A percentile compares a stretch with the other conserved stretches of the same genome.
Evolutionary conservation across 2,113 vertebrate genomes (phyloP).

Genomic region (Rissa tridactyla): DNA sequence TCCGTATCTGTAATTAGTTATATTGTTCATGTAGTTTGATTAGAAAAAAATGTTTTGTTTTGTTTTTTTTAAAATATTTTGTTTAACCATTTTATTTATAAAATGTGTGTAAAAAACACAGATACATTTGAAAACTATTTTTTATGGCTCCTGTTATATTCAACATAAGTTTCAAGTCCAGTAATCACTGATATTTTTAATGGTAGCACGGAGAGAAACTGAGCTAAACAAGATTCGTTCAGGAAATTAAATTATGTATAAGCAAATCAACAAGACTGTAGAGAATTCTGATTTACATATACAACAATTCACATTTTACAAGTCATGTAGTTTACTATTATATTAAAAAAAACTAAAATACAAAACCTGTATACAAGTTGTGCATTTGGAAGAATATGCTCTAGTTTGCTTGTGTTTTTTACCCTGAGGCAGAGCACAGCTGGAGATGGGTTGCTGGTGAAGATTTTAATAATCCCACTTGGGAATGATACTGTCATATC

Average conservation of each 20-base stretch:
- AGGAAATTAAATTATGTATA: background rate
- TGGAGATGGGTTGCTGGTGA: constrained; percentile 88
- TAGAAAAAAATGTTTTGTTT: too few species aligned
- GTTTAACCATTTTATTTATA: background rate
- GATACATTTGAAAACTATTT: background rate
- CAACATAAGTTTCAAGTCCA: background rate
- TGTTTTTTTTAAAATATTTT: too few species aligned
- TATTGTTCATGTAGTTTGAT: too few species aligned
- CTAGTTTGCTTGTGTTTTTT: constrained; percentile 86
- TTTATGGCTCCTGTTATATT: background rate
- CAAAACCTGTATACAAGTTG: constrained; percentile 89
- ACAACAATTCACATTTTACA: background rate
- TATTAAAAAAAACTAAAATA: background rate
- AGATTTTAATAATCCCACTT: constrained; percentile 92
- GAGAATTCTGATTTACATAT: background rate
- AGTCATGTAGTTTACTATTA: background rate
- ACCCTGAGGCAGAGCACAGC: constrained; percentile 89
- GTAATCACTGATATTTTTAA: background rate
- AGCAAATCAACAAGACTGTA: background rate
- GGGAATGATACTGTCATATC: constrained; percentile 95
- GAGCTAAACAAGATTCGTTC: background rate
- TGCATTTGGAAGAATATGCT: constrained; percentile 91
- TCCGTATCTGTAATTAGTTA: too few species aligned
- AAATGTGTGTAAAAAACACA: background rate
- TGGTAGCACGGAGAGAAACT: background rate